These are phyloP conservation scores for Orthonevra nobilis DNA, from an alignment of 2,888 invertebrate genomes.

Conservation along the genomic window DNA sequence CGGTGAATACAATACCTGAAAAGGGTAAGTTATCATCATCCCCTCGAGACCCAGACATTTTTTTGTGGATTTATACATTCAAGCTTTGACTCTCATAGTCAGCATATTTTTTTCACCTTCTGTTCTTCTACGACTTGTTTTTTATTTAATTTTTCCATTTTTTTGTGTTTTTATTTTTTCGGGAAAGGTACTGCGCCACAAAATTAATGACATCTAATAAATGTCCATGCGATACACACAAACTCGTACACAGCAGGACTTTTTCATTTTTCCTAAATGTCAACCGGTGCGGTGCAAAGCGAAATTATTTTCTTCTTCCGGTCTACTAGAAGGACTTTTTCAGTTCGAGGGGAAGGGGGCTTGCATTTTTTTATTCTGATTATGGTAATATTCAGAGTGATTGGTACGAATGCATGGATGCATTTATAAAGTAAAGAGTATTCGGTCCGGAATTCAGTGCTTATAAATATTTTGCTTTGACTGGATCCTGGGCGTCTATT, in stretches of 20 bases:
- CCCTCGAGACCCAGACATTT: conserved; percentile 29
- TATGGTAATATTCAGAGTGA: conserved; percentile 65
- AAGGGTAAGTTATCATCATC: conserved; percentile 78
- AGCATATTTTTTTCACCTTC: conserved; percentile 14
- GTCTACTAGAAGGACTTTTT: too few species aligned
- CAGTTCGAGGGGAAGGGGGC: neutral
- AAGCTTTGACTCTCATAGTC: conserved; percentile 40
- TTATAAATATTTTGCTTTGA: conserved; percentile 57
- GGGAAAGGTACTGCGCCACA: conserved; percentile 34
- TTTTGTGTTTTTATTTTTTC: too few species aligned
- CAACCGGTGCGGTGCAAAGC: conserved; percentile 6
- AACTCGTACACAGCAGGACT: too few species aligned
- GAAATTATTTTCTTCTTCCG: conserved; percentile 14
- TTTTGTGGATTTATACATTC: conserved; percentile 46
- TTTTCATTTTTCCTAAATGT: conserved; percentile 28
- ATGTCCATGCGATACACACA: conserved; percentile 43
- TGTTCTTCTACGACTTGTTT: conserved; percentile 1
- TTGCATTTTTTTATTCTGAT: conserved; percentile 32
- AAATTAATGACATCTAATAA: conserved; percentile 67
- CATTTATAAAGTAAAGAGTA: conserved; percentile 27
- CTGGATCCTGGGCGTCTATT: conserved; percentile 46
- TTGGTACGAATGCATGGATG: conserved; percentile 57
- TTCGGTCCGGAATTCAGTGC: conserved; percentile 8
- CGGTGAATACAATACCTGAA: conserved; percentile 79
- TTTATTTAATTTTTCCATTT: neutral